A percentile compares a stretch with the other conserved stretches of the same genome.
Conservation (phyloP, 2,888 invertebrate genomes). For the Minunthozetes semirufus region DNA sequence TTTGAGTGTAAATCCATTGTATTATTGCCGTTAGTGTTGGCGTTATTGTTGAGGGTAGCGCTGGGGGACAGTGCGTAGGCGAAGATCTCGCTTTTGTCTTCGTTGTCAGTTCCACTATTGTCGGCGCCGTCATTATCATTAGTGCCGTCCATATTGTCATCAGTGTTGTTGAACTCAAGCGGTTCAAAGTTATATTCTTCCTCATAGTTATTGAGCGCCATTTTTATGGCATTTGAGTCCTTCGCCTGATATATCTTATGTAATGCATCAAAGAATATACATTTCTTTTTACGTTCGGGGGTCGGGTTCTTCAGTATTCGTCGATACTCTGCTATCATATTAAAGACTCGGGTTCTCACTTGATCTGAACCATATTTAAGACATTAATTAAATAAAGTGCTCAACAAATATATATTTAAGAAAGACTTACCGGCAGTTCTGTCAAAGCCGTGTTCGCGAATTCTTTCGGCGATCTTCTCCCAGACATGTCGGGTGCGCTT, state of each 20-base stretch:
- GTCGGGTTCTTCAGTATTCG: slow-evolving; percentile 39
- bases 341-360: slow-evolving; percentile 39
- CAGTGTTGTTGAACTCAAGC: slow-evolving; percentile 29
- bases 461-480: slow-evolving; percentile 39
- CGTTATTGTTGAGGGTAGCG: slow-evolving; percentile 31
- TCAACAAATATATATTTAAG: no score
- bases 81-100: slow-evolving; percentile 33
- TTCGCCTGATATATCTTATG: slow-evolving; percentile 39
- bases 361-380: slow-evolving; percentile 37
- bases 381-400: background rate
- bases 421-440: slow-evolving; percentile 37
- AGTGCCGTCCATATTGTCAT: slow-evolving; percentile 29
- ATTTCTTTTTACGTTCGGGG: slow-evolving; percentile 38
- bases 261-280: slow-evolving; percentile 39
- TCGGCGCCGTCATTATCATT: slow-evolving; percentile 23
- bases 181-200: slow-evolving; percentile 38
- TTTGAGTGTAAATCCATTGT: background rate
- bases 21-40: slow-evolving; percentile 28
- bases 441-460: slow-evolving; percentile 38
- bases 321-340: slow-evolving; percentile 40
- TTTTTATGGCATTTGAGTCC: slow-evolving; percentile 34
- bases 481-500: slow-evolving; percentile 39
- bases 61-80: slow-evolving; percentile 38
- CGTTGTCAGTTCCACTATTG: slow-evolving; percentile 21
- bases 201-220: slow-evolving; percentile 35